phyloP scores from a whole-genome alignment of 1,140 invertebrate genomes.

The Monomorium pharaonis region DNA sequence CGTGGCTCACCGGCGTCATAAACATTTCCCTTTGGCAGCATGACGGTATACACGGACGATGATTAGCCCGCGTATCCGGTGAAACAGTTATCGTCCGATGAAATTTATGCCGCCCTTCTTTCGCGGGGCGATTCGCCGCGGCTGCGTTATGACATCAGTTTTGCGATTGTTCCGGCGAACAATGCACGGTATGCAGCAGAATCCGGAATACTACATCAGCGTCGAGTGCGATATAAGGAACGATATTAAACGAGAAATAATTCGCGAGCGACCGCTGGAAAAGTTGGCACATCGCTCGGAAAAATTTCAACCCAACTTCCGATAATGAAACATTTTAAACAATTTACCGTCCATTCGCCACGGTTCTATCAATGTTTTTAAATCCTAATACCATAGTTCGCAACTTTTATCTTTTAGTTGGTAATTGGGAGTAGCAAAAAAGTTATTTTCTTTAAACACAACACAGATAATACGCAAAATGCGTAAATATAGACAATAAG shows the following conservation, averaged over 20 bases:
- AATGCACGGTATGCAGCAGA: slow-evolving; percentile 50
- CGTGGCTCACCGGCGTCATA: slow-evolving; percentile 15
- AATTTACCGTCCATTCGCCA: not conserved
- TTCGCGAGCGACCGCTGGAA: slow-evolving; percentile 11
- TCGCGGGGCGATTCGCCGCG: slow-evolving; percentile 15
- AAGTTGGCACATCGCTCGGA: slow-evolving; percentile 25
- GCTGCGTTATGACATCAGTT: slow-evolving; percentile 50
- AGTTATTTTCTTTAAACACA: not conserved
- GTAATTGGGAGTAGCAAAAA: not conserved
- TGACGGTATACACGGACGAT: slow-evolving; percentile 33
- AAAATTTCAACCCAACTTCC: slow-evolving; percentile 49
- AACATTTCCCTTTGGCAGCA: slow-evolving; percentile 44
- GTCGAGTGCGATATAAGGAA: slow-evolving; percentile 55
- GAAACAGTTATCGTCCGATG: slow-evolving; percentile 47
- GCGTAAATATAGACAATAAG: not conserved
- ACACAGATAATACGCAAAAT: not conserved
- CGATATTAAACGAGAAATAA: slow-evolving; percentile 60
- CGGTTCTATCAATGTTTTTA: not conserved
- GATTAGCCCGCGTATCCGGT: slow-evolving; percentile 32
- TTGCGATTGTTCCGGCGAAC: slow-evolving; percentile 55
- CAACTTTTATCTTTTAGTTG: not conserved
- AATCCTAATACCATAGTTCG: not conserved
- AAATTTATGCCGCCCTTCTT: slow-evolving; percentile 58
- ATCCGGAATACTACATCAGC: slow-evolving; percentile 48
- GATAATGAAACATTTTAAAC: slow-evolving; percentile 54